phyloP scores from a whole-genome alignment of 2,797 vertebrate species.

The Diceros bicornis region DNA sequence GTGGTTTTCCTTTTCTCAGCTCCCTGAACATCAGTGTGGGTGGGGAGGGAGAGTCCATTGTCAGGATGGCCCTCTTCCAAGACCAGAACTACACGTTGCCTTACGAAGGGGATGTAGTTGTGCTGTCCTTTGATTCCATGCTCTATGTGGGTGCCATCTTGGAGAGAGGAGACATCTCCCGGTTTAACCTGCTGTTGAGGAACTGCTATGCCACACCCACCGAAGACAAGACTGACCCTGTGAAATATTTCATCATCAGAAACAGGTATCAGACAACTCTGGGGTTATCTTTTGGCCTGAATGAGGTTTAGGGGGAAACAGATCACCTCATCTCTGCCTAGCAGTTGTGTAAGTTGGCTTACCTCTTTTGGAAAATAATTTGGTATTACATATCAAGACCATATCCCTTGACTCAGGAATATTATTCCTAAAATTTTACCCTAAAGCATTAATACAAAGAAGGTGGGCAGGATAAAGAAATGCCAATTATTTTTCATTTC shows the following conservation, averaged over 20 bases:
- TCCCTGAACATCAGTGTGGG: conserved; percentile 69
- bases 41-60: conserved; percentile 81
- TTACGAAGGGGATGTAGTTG: conserved; percentile 72
- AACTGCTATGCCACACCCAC: conserved; percentile 90
- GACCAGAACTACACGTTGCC: conserved; percentile 82
- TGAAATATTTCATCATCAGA: conserved; percentile 88
- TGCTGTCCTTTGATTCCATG: conserved; percentile 84
- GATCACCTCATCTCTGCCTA: background rate
- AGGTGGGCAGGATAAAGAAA: background rate
- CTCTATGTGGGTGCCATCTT: conserved; percentile 88
- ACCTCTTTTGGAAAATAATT: background rate
- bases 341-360: background rate
- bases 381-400: background rate
- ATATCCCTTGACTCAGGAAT: background rate
- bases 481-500: background rate
- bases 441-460: background rate
- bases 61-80: conserved; percentile 90
- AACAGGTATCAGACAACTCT: conserved; percentile 86
- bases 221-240: conserved; percentile 69
- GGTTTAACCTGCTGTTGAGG: conserved; percentile 88
- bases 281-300: background rate
- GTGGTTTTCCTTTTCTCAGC: conserved; percentile 57
- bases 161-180: conserved; percentile 73
- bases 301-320: background rate
- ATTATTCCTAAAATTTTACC: background rate